Conservation (phyloP, 2,888 invertebrate species). For the Acleris holmiana region DNA sequence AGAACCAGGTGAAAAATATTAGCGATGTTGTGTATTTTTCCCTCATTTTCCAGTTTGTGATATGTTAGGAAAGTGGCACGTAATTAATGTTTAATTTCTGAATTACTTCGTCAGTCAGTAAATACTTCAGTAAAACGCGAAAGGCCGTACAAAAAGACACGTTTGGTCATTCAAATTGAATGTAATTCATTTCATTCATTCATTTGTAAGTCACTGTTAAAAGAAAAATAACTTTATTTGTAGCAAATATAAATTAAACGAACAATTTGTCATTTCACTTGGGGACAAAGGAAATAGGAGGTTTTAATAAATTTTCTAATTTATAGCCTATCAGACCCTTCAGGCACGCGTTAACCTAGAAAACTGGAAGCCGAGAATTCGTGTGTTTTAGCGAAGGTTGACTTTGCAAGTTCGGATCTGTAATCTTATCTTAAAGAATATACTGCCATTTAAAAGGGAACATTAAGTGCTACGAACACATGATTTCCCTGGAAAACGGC, state of each 20-base stretch:
- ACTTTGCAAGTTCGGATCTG: slow-evolving; percentile 15
- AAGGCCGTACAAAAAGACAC: too few relatives aligned
- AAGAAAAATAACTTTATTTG: too few relatives aligned
- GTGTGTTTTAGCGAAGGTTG: slow-evolving; percentile 8
- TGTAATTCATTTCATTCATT: too few relatives aligned
- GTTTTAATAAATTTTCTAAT: slow-evolving; percentile 37
- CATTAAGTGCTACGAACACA: slow-evolving; percentile 6
- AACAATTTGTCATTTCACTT: slow-evolving; percentile 31
- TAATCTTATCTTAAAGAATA: slow-evolving; percentile 9
- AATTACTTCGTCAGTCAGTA: too few relatives aligned
- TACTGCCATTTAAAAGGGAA: neutral
- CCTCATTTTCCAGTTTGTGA: too few relatives aligned
- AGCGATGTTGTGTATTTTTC: neutral
- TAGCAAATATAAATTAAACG: neutral
- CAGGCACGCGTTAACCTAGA: slow-evolving; percentile 34
- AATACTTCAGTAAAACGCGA: too few relatives aligned
- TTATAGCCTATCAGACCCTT: slow-evolving; percentile 25
- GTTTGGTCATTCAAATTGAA: too few relatives aligned
- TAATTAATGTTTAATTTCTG: too few relatives aligned
- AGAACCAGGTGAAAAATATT: slow-evolving; percentile 18
- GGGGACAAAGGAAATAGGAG: slow-evolving; percentile 31
- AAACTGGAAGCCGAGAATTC: slow-evolving; percentile 23
- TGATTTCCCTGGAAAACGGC: neutral
- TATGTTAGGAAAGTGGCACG: too few relatives aligned
- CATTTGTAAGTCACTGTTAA: too few relatives aligned